These are phyloP conservation scores for Speoplatyrhinus poulsoni DNA, from an alignment of 2,113 vertebrate species.

Conservation along the genomic window DNA sequence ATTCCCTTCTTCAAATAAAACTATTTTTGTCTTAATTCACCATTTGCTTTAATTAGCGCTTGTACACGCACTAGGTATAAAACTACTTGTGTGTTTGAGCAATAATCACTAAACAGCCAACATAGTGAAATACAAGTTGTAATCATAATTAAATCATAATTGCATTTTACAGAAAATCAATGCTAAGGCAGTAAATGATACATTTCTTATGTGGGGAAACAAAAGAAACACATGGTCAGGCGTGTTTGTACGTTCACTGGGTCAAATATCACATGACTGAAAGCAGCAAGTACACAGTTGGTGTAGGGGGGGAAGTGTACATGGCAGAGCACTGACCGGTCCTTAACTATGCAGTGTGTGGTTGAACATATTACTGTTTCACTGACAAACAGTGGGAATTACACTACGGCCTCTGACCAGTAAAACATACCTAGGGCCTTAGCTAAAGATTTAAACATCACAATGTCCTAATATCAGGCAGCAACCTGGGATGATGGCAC, in stretches of 20 bases:
- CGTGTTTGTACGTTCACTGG: constrained; percentile 21
- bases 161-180: neutral
- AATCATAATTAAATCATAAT: neutral
- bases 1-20: constrained; percentile 47
- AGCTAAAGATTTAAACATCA: neutral
- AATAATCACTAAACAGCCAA: neutral
- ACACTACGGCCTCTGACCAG: no score
- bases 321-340: no score
- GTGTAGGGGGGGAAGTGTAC: no score
- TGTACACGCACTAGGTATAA: neutral
- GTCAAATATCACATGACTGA: no score
- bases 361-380: no score
- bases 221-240: neutral
- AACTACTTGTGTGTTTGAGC: neutral
- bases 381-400: no score
- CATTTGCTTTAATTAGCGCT: neutral
- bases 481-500: neutral
- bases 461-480: neutral
- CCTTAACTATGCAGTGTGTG: no score
- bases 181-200: constrained; percentile 1
- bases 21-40: constrained; percentile 32
- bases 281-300: no score
- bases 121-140: neutral
- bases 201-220: neutral
- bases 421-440: neutral